Percentiles rank a stretch among this genome's conserved stretches.
Evolutionary conservation across 2,797 vertebrate species (phyloP).

Genomic region (Enteromius afrohamiltoni): DNA sequence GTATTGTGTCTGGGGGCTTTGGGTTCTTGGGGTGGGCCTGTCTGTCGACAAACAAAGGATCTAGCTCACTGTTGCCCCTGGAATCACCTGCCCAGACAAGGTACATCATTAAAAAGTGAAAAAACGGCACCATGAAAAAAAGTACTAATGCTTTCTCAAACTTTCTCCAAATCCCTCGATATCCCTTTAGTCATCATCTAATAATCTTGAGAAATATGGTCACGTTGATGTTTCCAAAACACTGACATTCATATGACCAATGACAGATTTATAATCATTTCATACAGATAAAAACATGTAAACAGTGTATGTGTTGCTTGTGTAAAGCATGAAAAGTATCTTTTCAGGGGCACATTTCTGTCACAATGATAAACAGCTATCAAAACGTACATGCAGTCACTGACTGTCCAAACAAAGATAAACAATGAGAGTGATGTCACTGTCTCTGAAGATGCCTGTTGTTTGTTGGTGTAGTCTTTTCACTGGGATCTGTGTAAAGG

Average conservation of each 20-base stretch:
- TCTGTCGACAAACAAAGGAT: neutral
- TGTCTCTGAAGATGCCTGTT: constrained; percentile 23
- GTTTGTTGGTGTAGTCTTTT: constrained; percentile 13
- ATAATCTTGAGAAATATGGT: constrained; percentile 8
- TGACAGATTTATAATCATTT: neutral
- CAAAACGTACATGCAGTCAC: constrained; percentile 24
- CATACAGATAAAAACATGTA: neutral
- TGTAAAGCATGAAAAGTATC: neutral
- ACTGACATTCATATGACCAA: neutral
- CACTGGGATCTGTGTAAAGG: neutral
- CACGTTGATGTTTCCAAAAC: constrained; percentile 28
- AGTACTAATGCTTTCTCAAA: constrained; percentile 16
- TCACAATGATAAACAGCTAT: constrained; percentile 17
- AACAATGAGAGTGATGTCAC: constrained; percentile 12
- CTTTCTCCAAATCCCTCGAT: constrained; percentile 19
- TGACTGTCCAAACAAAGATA: constrained; percentile 28
- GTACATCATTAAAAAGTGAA: constrained; percentile 30
- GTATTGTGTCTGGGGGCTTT: neutral
- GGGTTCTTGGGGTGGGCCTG: constrained; percentile 1
- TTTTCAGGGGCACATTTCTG: constrained; percentile 27
- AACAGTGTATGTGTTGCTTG: neutral
- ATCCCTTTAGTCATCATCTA: constrained; percentile 16
- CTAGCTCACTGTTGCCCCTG: neutral
- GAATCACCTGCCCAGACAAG: constrained; percentile 51
- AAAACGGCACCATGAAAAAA: constrained; percentile 53